Base-by-base conservation (phyloP, 2,113 vertebrate species). In the Hyperopisus bebe region DNA sequence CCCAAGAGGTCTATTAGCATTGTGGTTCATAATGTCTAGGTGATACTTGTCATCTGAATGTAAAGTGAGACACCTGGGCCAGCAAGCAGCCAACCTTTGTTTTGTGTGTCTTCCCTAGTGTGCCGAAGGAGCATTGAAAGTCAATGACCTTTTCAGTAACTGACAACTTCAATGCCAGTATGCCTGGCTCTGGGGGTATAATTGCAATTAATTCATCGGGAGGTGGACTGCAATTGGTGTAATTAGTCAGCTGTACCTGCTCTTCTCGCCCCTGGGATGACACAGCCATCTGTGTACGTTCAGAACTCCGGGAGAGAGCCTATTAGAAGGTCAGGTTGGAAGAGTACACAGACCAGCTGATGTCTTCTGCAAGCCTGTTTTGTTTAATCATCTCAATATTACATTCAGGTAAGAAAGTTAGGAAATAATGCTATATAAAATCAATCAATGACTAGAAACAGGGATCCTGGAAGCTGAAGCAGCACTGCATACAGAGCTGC, bases 171-270 rank as follows among this genome's bases (percentile, higher is more conserved):
- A 44, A 42, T 84, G 44, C 82, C 82, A 84, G 82, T 47, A 47
- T 47, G 42, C 19, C 82, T 11, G 82, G 42, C 44, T 84, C 42
- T 39, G 35, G 82, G 24, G 82, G 24, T 19, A 7, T 84, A 47
- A 46, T 47, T 84, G 82, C 74, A 80, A 84, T 84, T 47, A 84
- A 46, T 84, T 84, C 82, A 47, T 84, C 42, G 9, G 82, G 39
- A 47, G 39, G 39, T 84, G 39, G 3, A 84, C 82, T 46, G 44
- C 82, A 21, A 47, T 47, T 84, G 82, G 42, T 42, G 44, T 42
- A 80, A 80, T 80, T 80, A 80, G 74, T 80, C 74, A 80, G 35
- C 74, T 80, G 74, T 80, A 80, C 74, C 74, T 80, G 74, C 74
- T 19, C 74, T 80, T 19, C 74, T 80, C 13, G 35, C 74, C 74